Conservation (phyloP, 2,113 vertebrate species). For the Chinchilla lanigera region DNA sequence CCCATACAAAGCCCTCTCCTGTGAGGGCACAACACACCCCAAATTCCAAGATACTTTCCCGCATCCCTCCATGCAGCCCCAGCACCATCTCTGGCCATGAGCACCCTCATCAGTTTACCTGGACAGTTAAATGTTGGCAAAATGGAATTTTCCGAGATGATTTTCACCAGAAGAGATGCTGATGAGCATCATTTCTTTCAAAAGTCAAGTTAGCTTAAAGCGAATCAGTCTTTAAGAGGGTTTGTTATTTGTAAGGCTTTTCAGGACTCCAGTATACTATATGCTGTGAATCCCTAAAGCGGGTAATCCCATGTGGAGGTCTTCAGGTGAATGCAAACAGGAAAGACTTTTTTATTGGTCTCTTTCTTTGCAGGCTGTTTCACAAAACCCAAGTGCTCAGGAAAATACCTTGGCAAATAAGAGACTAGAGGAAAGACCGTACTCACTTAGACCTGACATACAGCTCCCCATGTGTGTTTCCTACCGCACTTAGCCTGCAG, state of each 20-base stretch:
- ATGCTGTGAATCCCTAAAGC: not conserved
- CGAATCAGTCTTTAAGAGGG: not conserved
- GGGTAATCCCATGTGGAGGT: not conserved
- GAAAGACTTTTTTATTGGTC: not conserved
- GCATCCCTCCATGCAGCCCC: not conserved
- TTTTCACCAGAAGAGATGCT: not conserved
- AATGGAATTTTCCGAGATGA: not conserved
- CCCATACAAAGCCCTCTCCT: fast-evolving
- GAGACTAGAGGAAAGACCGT: not conserved
- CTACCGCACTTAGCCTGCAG: not conserved
- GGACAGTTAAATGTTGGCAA: not conserved
- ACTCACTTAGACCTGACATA: not conserved
- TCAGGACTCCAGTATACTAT: not conserved
- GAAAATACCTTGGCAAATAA: not conserved
- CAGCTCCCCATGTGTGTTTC: not conserved
- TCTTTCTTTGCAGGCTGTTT: not conserved
- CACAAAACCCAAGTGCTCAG: not conserved
- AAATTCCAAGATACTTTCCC: not conserved
- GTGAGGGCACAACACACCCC: fast-evolving
- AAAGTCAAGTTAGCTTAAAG: not conserved
- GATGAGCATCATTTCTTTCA: not conserved
- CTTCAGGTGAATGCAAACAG: not conserved
- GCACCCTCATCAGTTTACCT: not conserved
- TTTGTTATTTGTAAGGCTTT: not conserved
- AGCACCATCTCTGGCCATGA: not conserved